Base-by-base conservation (phyloP, 2,113 vertebrate species). In the Dicentrarchus labrax region DNA sequence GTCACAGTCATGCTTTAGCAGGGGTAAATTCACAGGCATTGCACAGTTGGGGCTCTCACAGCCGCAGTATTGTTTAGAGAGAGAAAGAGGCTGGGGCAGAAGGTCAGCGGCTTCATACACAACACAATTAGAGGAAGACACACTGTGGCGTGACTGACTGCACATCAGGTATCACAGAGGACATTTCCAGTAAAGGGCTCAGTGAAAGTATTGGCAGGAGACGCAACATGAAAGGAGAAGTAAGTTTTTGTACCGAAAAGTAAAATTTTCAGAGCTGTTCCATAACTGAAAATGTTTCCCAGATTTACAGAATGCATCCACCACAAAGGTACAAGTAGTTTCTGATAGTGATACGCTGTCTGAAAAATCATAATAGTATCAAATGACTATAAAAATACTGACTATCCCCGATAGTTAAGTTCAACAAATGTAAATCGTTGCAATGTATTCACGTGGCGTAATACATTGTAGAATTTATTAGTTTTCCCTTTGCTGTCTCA, bases 1-100 rank as follows among this genome's bases (percentile, higher is more conserved):
- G 90, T 91, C 93, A 91, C 91, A 78, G 92, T 94, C 93, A 92
- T 78, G 91, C 83, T 91, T 91, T 74, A 87, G 86, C 64, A 22
- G 71, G 67, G 86, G 85, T 80, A 85, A 89, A 90, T 92, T 93
- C 80, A 70, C 75, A 87, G 90, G 65, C 82, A 78, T 21, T 2
- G 45, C 92, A 47, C 93, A 92, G 92, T 79, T 5, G 82, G 91
- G 83, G 83, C 73, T 62, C 86, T 78, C 53, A 39, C 50, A 56
- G 56, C 78, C 64, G 47, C 57, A 1, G 77, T 59, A 30, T 78
- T 86, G 88, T 83, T 89, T 85, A 73, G 86, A 84, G 39, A 12
- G 45, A 53, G 61, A 54, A 24, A 61, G 61, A 50, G 66, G 76
- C 62, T 17, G 41, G 72, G 86, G 80, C 89, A 87, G 85, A 93